Base-by-base conservation (phyloP, 2,113 vertebrate species). In the Epinephelus moara region DNA sequence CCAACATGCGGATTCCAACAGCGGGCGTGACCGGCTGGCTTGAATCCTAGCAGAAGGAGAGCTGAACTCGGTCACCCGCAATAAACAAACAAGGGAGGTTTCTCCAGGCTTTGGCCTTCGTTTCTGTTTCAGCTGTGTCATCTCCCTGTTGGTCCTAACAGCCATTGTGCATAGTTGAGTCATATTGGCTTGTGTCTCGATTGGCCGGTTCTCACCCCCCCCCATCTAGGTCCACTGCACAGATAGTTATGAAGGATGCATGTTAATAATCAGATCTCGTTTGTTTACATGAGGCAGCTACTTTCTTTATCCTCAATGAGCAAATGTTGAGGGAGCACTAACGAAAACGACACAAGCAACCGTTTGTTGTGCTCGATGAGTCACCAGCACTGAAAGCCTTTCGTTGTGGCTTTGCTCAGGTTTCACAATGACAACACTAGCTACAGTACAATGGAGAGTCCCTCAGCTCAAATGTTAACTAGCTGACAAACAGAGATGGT, bases 161-260 rank as follows among this genome's bases (percentile, higher is more conserved):
- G 79, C 62, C 80, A n/a, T 82, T 87, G 81, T 92, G 89, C 79
- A 92, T 80, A 84, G 80, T 81, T 91, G 77, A 89, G 74, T 87
- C 85, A 79, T 73, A 71, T 18, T 71, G 57, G 73, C 76, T 76
- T 81, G 61, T 12, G 73, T 83, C 71, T 63, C 56, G 1, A 25
- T 57, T 70, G 78, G 75, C 61, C 62, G 23, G 37, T 66, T 85
- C 59, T 69, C 56, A 59, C 42, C 17, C 23, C 61, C n/a, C 3
- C 27, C 64, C 64, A 52, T 74, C 83, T 17, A 47, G 61, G 62
- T 75, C 77, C 70, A 77, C 73, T 53, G 55, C n/a, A 75, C 63
- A 42, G 56, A 84, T 12, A 66, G 37, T 66, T 83, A 67, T 10
- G 79, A 87, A 56, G 68, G 40, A 62, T 40, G 13, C 18, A 10